These are phyloP conservation scores for Macropodus opercularis DNA, from an alignment of 2,797 vertebrate species.

Conservation along the genomic window DNA sequence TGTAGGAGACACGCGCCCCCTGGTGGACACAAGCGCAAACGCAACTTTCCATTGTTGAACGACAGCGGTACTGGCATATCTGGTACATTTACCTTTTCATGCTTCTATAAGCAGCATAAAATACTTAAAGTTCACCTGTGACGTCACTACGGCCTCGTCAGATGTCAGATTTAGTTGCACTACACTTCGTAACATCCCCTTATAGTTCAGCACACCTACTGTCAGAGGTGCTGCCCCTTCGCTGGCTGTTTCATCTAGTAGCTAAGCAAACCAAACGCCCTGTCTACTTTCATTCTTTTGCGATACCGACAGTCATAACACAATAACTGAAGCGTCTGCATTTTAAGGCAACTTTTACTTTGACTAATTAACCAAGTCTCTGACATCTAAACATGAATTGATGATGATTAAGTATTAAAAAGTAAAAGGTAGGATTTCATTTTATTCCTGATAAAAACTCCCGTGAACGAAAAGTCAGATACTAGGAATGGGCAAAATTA, in stretches of 20 bases:
- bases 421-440: constrained; percentile 5
- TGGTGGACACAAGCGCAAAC: constrained; percentile 6
- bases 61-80: neutral
- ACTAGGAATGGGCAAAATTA: constrained; percentile 54
- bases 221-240: neutral
- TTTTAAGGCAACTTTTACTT: neutral
- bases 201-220: neutral
- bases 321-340: neutral
- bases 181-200: neutral
- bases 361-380: neutral
- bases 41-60: neutral
- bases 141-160: too few relatives aligned
- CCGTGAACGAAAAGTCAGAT: constrained; percentile 35
- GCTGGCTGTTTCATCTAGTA: neutral
- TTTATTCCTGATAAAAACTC: constrained; percentile 20
- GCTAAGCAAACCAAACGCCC: neutral
- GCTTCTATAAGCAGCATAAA: too few relatives aligned
- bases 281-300: neutral
- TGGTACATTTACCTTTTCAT: too few relatives aligned
- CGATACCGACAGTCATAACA: neutral
- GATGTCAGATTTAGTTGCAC: too few relatives aligned
- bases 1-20: constrained; percentile 40
- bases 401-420: constrained; percentile 5
- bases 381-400: neutral
- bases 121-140: too few relatives aligned